These are phyloP conservation scores for Pterophyllum scalare DNA, from an alignment of 2,113 vertebrate species.

Conservation along the genomic window DNA sequence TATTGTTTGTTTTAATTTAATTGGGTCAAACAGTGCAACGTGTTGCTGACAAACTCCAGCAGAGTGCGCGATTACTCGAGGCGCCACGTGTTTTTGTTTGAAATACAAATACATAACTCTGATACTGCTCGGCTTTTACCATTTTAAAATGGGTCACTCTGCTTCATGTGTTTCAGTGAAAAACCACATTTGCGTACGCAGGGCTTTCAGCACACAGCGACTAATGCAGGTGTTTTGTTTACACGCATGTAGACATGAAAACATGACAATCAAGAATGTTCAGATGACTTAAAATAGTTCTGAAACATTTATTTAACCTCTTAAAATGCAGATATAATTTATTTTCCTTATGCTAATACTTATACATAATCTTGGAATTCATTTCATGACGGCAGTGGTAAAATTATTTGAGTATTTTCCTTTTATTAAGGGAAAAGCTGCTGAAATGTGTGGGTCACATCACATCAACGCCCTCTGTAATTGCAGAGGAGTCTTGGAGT, in stretches of 20 bases:
- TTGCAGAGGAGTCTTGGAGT: constrained; percentile 34
- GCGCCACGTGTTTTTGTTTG: background rate
- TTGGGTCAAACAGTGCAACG: background rate
- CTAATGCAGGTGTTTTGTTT: background rate
- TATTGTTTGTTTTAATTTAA: constrained; percentile 7
- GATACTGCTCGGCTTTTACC: background rate
- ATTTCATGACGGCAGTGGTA: background rate
- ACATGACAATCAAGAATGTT: background rate
- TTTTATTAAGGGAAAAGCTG: background rate
- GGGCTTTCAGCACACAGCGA: background rate
- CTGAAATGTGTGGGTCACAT: constrained; percentile 31
- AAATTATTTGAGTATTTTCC: background rate
- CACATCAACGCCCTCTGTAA: constrained; percentile 21
- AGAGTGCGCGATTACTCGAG: background rate
- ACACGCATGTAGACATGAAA: background rate
- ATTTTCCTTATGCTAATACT: background rate
- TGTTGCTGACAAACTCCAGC: background rate
- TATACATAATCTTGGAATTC: background rate
- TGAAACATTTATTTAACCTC: background rate
- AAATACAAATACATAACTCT: background rate
- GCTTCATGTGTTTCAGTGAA: background rate
- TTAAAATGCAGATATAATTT: background rate
- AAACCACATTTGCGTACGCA: background rate
- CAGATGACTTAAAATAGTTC: background rate
- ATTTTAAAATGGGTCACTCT: background rate